These are phyloP conservation scores for Onthophagus taurus DNA, from an alignment of 1,140 invertebrate genomes.

Conservation along the genomic window DNA sequence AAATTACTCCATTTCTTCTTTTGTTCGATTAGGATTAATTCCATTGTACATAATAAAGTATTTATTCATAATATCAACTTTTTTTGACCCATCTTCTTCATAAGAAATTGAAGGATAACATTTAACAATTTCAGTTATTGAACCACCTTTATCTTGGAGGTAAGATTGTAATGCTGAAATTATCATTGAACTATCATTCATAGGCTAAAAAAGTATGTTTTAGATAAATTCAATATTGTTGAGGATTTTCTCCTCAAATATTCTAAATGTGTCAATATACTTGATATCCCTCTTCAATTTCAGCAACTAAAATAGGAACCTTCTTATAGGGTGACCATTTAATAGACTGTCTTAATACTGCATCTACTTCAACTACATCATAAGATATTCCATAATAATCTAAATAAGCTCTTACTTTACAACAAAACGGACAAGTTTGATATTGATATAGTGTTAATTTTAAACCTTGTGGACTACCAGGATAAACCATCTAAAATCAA, in stretches of 20 bases:
- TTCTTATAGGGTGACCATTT: conserved; percentile 94
- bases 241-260: no score
- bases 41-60: conserved; percentile 80
- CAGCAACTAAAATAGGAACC: conserved; percentile 85
- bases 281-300: conserved; percentile 61
- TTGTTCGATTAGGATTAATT: conserved; percentile 37
- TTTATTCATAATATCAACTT: conserved; percentile 81
- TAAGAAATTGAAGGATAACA: conserved; percentile 72
- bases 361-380: conserved; percentile 94
- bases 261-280: no score
- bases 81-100: conserved; percentile 57
- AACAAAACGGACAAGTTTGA: conserved; percentile 97
- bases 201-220: conserved; percentile 50
- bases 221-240: no score
- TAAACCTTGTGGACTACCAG: conserved; percentile 61
- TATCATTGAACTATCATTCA: conserved; percentile 92
- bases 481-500: conserved; percentile 48
- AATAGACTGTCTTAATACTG: conserved; percentile 80
- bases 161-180: conserved; percentile 79
- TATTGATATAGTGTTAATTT: conserved; percentile 91
- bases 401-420: conserved; percentile 90
- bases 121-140: conserved; percentile 60
- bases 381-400: conserved; percentile 93
- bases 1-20: conserved; percentile 56
- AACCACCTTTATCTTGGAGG: conserved; percentile 52